Conservation (phyloP, 2,113 vertebrate species). For the Pygoscelis adeliae region DNA sequence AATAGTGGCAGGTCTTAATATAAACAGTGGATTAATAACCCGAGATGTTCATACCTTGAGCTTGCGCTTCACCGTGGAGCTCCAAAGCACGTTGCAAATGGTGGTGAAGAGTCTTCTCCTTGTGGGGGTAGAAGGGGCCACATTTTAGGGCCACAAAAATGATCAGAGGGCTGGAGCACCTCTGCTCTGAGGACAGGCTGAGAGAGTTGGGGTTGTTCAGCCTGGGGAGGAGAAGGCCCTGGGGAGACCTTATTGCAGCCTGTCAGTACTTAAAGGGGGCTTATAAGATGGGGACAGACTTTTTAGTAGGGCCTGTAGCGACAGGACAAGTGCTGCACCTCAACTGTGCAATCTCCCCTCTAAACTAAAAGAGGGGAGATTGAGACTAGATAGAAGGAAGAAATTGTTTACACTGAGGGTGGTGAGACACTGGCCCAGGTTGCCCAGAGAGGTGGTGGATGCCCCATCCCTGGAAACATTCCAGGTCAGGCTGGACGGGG, state of each 20-base stretch:
- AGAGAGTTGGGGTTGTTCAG: not conserved
- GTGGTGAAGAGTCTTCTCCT: not conserved
- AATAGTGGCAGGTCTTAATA: not conserved
- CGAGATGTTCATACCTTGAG: not conserved
- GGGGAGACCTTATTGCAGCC: fast-evolving
- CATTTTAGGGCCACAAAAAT: not conserved
- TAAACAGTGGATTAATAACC: not conserved
- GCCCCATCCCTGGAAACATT: not conserved
- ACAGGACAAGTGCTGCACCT: not conserved
- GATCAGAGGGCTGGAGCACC: fast-evolving
- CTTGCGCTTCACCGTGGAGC: fast-evolving
- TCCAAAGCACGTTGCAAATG: not conserved
- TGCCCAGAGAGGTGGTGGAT: not conserved
- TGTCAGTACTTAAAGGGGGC: fast-evolving
- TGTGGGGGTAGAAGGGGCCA: not conserved
- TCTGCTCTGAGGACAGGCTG: not conserved
- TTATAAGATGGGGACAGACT: fast-evolving
- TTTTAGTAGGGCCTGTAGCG: fast-evolving
- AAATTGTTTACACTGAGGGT: fast-evolving
- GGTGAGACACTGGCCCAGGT: not conserved
- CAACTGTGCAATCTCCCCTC: no score
- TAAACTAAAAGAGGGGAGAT: not conserved
- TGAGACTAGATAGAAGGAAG: fast-evolving
- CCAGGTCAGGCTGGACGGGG: not conserved
- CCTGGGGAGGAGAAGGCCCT: not conserved